A percentile compares a stretch with the other conserved stretches of the same genome.
Conservation (phyloP, 2,797 vertebrate species). For the Enteromius trimaculatus region DNA sequence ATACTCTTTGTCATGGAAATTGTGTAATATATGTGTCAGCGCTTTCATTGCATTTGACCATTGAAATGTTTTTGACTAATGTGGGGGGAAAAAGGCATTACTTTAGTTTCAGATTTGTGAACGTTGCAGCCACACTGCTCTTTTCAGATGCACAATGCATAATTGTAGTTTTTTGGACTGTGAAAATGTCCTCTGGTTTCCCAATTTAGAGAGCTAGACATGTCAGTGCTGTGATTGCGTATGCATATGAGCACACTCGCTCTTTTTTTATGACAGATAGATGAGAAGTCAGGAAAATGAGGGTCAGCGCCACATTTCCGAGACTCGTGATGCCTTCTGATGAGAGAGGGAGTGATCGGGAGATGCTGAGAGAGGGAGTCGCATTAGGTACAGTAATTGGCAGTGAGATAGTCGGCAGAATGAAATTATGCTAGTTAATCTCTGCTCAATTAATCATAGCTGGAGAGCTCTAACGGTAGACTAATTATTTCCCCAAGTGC, state of each 20-base stretch:
- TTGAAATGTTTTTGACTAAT: constrained; percentile 44
- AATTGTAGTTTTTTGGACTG: constrained; percentile 22
- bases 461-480: constrained; percentile 71
- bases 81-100: constrained; percentile 12
- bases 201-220: constrained; percentile 23
- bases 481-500: constrained; percentile 72
- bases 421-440: constrained; percentile 82
- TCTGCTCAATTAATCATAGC: constrained; percentile 80
- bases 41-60: constrained; percentile 50
- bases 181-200: constrained; percentile 24
- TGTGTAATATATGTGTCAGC: constrained; percentile 54
- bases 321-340: constrained; percentile 39
- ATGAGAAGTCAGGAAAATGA: constrained; percentile 39
- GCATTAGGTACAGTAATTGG: constrained; percentile 76
- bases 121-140: constrained; percentile 13
- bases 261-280: constrained; percentile 37
- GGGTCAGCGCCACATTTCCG: constrained; percentile 28
- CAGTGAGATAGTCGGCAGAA: constrained; percentile 77
- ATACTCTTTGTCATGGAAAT: constrained; percentile 49
- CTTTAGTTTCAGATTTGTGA: constrained; percentile 20
- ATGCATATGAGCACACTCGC: constrained; percentile 22
- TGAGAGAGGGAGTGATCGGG: constrained; percentile 28
- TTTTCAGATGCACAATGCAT: constrained; percentile 27
- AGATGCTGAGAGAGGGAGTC: constrained; percentile 49
- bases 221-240: constrained; percentile 28